A percentile compares a stretch with the other conserved stretches of the same genome.
phyloP scores from a whole-genome alignment of 2,797 vertebrate genomes.

The Artibeus jamaicensis region DNA sequence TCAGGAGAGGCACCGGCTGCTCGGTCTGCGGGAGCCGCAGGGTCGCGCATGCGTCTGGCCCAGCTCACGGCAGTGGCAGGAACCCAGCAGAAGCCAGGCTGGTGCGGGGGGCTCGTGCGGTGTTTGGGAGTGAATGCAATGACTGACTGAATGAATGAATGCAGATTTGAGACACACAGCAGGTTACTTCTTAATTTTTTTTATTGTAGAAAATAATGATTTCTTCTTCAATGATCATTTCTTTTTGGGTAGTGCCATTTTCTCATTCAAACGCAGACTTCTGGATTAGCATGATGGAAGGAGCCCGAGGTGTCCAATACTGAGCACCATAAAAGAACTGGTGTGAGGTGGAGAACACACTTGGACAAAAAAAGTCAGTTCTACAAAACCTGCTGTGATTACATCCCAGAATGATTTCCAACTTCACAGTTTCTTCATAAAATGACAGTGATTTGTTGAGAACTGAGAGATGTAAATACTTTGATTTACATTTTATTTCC shows the following conservation, averaged over 20 bases:
- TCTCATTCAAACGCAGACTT: background rate
- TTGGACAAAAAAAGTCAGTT: background rate
- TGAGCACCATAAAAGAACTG: background rate
- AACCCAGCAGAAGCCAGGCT: background rate
- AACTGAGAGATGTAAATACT: background rate
- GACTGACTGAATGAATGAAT: background rate
- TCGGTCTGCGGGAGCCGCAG: background rate
- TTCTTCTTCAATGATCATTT: constrained; percentile 15
- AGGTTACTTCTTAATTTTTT: background rate
- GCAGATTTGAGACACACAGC: background rate
- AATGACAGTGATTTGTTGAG: background rate
- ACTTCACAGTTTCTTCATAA: background rate
- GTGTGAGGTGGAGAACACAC: background rate
- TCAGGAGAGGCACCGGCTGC: background rate
- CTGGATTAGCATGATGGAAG: background rate
- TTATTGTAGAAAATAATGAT: constrained; percentile 29
- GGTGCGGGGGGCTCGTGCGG: background rate
- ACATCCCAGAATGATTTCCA: background rate
- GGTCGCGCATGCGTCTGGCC: too few relatives aligned
- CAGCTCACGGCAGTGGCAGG: fast-evolving
- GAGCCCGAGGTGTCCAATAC: background rate
- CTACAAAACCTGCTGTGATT: background rate
- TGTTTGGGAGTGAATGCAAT: background rate
- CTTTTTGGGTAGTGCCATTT: background rate
- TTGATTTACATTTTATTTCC: constrained; percentile 38